These are phyloP conservation scores for Hirtodrosophila confusa DNA, from an alignment of 2,888 invertebrate species.

Conservation along the genomic window DNA sequence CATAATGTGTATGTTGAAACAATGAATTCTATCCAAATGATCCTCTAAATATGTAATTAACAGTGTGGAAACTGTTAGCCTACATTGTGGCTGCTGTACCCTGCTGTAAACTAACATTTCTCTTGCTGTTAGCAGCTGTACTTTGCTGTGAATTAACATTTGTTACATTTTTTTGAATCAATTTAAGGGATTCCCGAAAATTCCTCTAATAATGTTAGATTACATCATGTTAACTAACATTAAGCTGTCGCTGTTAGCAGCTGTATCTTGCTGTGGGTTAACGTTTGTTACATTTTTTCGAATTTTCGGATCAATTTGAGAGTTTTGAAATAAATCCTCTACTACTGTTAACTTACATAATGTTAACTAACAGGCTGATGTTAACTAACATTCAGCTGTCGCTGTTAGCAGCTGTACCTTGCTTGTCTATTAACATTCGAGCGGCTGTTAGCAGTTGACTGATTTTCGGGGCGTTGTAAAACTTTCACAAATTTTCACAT, in stretches of 20 bases:
- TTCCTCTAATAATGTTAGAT: too few relatives aligned
- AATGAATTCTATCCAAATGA: slow-evolving; percentile 2
- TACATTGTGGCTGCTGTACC: neutral
- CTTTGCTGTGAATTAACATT: too few relatives aligned
- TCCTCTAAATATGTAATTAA: slow-evolving; percentile 3
- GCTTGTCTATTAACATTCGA: slow-evolving; percentile 26
- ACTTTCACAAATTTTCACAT: slow-evolving; percentile 54
- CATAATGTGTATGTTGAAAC: slow-evolving; percentile 25
- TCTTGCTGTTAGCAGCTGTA: neutral
- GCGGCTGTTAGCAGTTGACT: slow-evolving; percentile 12
- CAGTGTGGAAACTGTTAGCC: neutral
- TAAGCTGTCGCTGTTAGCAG: too few relatives aligned
- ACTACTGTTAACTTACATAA: neutral
- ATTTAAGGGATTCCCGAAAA: too few relatives aligned
- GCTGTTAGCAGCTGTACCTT: slow-evolving; percentile 1
- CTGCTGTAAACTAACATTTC: slow-evolving; percentile 15
- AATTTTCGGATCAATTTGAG: too few relatives aligned
- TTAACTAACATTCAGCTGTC: slow-evolving; percentile 10
- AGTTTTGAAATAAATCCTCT: too few relatives aligned
- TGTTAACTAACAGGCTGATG: slow-evolving; percentile 2
- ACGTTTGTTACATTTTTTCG: neutral
- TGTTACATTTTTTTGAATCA: too few relatives aligned
- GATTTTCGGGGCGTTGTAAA: slow-evolving; percentile 37
- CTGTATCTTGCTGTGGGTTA: neutral
- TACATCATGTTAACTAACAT: too few relatives aligned